Conservation (phyloP, 1,140 invertebrate species). For the Aculops lycopersici region DNA sequence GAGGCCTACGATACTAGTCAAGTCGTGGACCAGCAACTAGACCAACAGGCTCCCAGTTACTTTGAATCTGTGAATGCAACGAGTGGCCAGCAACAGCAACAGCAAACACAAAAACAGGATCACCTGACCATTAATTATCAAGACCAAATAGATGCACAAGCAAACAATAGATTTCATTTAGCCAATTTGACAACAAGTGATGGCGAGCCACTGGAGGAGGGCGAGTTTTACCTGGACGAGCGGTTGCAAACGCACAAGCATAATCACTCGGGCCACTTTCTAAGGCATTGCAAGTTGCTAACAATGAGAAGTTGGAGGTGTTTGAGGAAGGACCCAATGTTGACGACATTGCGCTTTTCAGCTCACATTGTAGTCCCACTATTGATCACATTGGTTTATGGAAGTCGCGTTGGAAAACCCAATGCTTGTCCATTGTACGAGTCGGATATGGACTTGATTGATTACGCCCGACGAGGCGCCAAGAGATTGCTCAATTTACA, state of each 20-base stretch:
- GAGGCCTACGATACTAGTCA: not conserved
- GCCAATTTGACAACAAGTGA: not conserved
- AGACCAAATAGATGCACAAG: no score
- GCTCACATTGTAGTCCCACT: slow-evolving; percentile 1
- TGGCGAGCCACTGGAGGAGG: not conserved
- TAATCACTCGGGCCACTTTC: not conserved
- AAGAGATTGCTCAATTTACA: not conserved
- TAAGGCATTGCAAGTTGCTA: not conserved
- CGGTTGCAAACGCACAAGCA: not conserved
- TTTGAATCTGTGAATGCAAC: no score
- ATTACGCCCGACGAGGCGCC: not conserved
- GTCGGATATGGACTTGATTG: not conserved
- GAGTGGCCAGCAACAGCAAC: not conserved
- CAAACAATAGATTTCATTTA: not conserved
- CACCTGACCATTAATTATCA: no score
- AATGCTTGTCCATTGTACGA: slow-evolving; percentile 5
- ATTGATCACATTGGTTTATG: slow-evolving; percentile 5
- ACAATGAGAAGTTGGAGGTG: not conserved
- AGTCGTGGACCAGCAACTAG: no score
- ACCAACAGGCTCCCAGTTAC: no score
- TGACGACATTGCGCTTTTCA: slow-evolving; percentile 3
- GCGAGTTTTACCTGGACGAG: not conserved
- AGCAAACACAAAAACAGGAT: not conserved
- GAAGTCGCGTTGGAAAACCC: slow-evolving; percentile 4
- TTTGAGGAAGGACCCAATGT: slow-evolving; percentile 4